Evolutionary conservation across 2,113 vertebrate species (phyloP).

Genomic region (Marcusenius ussheri): DNA sequence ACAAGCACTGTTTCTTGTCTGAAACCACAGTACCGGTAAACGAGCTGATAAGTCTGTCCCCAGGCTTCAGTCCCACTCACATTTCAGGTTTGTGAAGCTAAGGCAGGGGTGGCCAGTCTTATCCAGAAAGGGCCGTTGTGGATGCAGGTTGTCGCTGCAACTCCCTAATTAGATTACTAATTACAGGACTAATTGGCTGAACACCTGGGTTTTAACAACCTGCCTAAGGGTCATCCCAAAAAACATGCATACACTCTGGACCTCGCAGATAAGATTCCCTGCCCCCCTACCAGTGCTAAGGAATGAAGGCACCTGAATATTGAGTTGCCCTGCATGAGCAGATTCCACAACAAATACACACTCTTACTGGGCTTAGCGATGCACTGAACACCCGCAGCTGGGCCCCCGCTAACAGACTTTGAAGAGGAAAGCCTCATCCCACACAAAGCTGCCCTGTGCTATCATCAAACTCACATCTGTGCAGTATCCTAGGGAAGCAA

Average conservation of each 20-base stretch:
- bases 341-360: neutral
- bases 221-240: neutral
- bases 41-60: neutral
- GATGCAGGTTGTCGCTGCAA: too few species aligned
- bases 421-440: neutral
- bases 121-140: too few species aligned
- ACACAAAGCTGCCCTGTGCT: neutral
- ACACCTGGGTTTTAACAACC: neutral
- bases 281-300: neutral
- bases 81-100: neutral
- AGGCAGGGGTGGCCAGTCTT: neutral
- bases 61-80: neutral
- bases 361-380: neutral
- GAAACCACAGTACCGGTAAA: neutral
- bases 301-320: neutral
- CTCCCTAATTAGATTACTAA: neutral
- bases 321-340: neutral
- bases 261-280: too few species aligned
- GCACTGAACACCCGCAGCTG: neutral
- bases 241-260: neutral
- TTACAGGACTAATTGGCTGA: neutral
- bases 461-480: neutral
- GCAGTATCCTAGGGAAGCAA: too few species aligned
- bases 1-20: neutral
- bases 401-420: neutral